These are phyloP conservation scores for Chrysogorgia sp. DNA, from an alignment of 92 coral and sea anemone species.

Conservation along the genomic window DNA sequence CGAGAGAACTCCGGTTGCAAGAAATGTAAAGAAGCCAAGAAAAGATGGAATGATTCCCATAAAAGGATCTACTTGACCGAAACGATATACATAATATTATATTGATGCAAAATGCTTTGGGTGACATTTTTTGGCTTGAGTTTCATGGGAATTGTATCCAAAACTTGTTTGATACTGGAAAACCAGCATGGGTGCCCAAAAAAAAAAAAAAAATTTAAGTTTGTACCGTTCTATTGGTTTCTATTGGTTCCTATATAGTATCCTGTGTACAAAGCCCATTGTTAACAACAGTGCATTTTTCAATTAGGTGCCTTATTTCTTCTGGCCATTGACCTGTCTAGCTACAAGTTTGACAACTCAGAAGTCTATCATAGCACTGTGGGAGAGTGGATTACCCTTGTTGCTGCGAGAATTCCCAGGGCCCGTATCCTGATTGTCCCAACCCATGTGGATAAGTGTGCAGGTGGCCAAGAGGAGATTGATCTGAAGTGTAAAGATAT, in stretches of 20 bases:
- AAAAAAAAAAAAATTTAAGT: too few relatives aligned
- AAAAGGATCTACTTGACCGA: too few relatives aligned
- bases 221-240: too few relatives aligned
- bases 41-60: too few relatives aligned
- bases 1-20: too few relatives aligned
- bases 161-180: background rate
- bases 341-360: slow-evolving; percentile 54
- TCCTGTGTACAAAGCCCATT: background rate
- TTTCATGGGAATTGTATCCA: background rate
- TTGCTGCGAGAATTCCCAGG: slow-evolving; percentile 70
- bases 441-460: slow-evolving; percentile 79
- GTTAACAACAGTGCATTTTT: background rate
- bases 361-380: slow-evolving; percentile 66
- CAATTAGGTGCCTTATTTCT: slow-evolving; percentile 76
- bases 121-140: background rate
- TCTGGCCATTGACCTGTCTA: slow-evolving; percentile 74
- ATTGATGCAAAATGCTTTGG: too few relatives aligned
- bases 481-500: slow-evolving; percentile 69
- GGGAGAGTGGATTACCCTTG: slow-evolving; percentile 87
- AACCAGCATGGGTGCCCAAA: too few relatives aligned
- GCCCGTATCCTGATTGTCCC: slow-evolving; percentile 88
- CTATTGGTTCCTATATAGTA: background rate
- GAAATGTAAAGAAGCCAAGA: too few relatives aligned
- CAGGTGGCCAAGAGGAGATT: slow-evolving; percentile 10
- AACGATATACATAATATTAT: too few relatives aligned